phyloP scores from a whole-genome alignment of 2,797 vertebrate species.

The Gymnopithys bicolor region DNA sequence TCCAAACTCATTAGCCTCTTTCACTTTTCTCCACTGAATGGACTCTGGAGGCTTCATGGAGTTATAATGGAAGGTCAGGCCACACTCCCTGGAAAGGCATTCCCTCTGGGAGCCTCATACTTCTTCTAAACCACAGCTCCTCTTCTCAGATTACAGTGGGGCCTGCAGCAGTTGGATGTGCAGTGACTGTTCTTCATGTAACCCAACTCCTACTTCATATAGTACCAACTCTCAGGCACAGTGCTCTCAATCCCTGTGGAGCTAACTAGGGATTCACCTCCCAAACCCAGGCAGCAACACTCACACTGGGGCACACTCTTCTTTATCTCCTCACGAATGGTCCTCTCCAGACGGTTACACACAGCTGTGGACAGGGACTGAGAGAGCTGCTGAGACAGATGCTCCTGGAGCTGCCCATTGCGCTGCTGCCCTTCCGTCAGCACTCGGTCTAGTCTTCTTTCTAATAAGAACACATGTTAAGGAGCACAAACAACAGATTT shows the following conservation, averaged over 20 bases:
- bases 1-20: not conserved
- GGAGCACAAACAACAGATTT: conserved; percentile 14
- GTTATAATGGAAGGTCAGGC: not conserved
- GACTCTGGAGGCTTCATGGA: not conserved
- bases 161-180: not conserved
- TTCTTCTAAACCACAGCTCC: not conserved
- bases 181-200: not conserved
- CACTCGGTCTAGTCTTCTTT: conserved; percentile 86
- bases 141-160: not conserved
- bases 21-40: not conserved
- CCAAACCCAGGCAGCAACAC: conserved; percentile 18
- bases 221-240: fast-evolving
- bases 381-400: conserved; percentile 90
- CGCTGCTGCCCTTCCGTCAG: conserved; percentile 87
- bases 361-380: conserved; percentile 86
- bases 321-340: conserved; percentile 95
- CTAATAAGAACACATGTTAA: conserved; percentile 72
- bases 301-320: conserved; percentile 92
- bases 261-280: not conserved
- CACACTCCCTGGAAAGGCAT: not conserved
- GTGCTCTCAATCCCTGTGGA: fast-evolving
- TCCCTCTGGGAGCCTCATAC: not conserved
- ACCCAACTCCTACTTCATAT: fast-evolving
- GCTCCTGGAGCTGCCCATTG: conserved; percentile 91
- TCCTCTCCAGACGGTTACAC: conserved; percentile 89